Evolutionary conservation across 1,140 invertebrate genomes (phyloP), one percentile per base, ranked within the genome.

Genomic region (Hyles euphorbiae): DNA sequence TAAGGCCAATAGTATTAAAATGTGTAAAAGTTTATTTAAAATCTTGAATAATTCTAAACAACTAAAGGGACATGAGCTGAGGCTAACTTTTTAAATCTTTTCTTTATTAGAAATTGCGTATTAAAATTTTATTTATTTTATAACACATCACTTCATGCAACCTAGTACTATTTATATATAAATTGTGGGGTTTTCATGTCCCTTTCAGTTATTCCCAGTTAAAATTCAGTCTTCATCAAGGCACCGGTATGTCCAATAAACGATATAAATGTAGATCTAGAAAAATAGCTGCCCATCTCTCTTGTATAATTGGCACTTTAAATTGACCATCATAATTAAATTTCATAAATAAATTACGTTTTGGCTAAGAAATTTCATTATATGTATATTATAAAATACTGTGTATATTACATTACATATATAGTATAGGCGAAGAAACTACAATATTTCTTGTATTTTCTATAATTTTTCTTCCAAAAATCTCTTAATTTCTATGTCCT

Each of bases 221-320:
- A 22, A 53, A 53, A 44, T 54, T 82, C 79, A 84, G 79, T 84
- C 81, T 84, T 81, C 60, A 67, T 67, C 63, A 82, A 84, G 80
- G 81, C 81, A 82, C 81, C 74, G 63, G 76, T 68, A 63, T 32
- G 56, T 65, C 51, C 32, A 55, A 68, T 64, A 58, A 4, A 62
- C 60, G 65, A 33, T 67, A 61, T 60, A 63, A 61, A 61, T 71
- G 10, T 68, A 66, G 67, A 22, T 22, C 22, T 22, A 62, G 65
- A 68, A 74, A 78, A 76, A 77, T 77, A 80, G 68, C 60, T 70
- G 70, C 71, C 70, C 34, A 67, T 57, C 53, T 57, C 46, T 50
- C 53, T 58, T 58, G 34, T 49, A 62, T 60, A 54, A 74, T 82
- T 79, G 72, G 79, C 77, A 82, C 77, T 40, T 40, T 5, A 40